Evolutionary conservation across 2,797 vertebrate genomes (phyloP).

Genomic region (Poecilia gillii): DNA sequence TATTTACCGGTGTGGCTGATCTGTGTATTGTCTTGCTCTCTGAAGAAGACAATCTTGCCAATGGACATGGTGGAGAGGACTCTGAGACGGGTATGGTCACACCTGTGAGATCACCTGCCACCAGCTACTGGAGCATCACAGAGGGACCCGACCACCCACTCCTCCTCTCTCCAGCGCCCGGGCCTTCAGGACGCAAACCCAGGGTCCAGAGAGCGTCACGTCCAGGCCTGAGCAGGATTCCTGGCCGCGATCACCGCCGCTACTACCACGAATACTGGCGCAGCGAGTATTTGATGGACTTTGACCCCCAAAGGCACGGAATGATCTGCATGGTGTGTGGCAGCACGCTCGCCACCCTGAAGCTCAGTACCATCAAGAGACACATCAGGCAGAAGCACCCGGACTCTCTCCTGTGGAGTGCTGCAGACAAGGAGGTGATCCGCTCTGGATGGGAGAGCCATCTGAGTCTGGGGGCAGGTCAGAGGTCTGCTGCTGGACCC

Average conservation of each 20-base stretch:
- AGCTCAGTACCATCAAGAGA: slow-evolving; percentile 94
- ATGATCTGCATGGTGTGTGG: slow-evolving; percentile 98
- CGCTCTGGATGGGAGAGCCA: slow-evolving; percentile 92
- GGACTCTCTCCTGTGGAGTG: slow-evolving; percentile 90
- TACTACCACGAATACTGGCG: slow-evolving; percentile 97
- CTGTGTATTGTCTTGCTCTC: slow-evolving; percentile 12
- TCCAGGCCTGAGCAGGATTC: slow-evolving; percentile 87
- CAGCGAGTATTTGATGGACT: slow-evolving; percentile 95
- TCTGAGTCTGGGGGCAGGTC: slow-evolving; percentile 80
- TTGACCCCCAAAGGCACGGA: slow-evolving; percentile 88
- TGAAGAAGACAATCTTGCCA: slow-evolving; percentile 70
- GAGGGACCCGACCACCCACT: slow-evolving; percentile 77
- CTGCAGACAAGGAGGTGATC: slow-evolving; percentile 90
- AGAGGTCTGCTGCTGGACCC: slow-evolving; percentile 47
- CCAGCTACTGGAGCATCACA: slow-evolving; percentile 82
- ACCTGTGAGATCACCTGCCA: slow-evolving; percentile 69
- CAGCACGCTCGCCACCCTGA: slow-evolving; percentile 90
- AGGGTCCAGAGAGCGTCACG: slow-evolving; percentile 83
- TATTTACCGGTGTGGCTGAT: not conserved
- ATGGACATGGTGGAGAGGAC: slow-evolving; percentile 71
- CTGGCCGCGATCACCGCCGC: slow-evolving; percentile 90
- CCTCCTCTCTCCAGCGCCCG: slow-evolving; percentile 73
- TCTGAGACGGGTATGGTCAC: slow-evolving; percentile 41
- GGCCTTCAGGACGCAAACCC: slow-evolving; percentile 69
- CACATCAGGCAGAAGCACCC: slow-evolving; percentile 94